Base-by-base conservation (phyloP, 2,888 invertebrate genomes). In the Steromphala cineraria region DNA sequence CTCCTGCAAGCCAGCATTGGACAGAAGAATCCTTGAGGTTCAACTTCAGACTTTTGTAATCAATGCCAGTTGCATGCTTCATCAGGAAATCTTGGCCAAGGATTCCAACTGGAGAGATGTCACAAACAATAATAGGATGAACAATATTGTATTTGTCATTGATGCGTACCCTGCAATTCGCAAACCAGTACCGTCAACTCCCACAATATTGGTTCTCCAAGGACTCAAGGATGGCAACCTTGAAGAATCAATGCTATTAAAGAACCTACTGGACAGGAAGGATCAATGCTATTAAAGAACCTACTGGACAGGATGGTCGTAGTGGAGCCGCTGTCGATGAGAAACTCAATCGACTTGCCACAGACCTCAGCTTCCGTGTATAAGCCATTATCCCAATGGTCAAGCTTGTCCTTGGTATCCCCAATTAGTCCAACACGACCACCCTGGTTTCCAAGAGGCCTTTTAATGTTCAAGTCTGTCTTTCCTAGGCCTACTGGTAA, bases 281-380 rank as follows among this genome's bases (percentile, higher is more conserved):
- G n/a, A n/a, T n/a, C n/a, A n/a, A n/a, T n/a, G n/a, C n/a, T n/a
- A n/a, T n/a, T n/a, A n/a, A n/a, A n/a, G n/a, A n/a, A n/a, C n/a
- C n/a, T n/a, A n/a, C n/a, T n/a, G n/a, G n/a, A n/a, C 52, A 82
- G 31, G 15, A 82, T 28, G 36, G 82, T 80, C 55, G 71, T 55
- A 15, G 78, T 55, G 28, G 82, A 31, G 8, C 82, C 82, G 46
- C 77, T 82, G 28, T 82, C 82, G 1, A 80, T 78, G 2, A 82
- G 36, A 53, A 82, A 78, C 4, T 78, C 67, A 19, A 24, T 75
- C 24, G 46, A 31, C 17, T 78, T 53, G 31, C 75, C 78, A 55
- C 74, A 53, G n/a, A 55, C 21, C 55, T 55, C 55, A 4, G 19
- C 55, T 55, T 55, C 3, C 2, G 55, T 55, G 21, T 52, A 83